Conservation (phyloP, 2,113 vertebrate genomes). For the Cololabis saira region DNA sequence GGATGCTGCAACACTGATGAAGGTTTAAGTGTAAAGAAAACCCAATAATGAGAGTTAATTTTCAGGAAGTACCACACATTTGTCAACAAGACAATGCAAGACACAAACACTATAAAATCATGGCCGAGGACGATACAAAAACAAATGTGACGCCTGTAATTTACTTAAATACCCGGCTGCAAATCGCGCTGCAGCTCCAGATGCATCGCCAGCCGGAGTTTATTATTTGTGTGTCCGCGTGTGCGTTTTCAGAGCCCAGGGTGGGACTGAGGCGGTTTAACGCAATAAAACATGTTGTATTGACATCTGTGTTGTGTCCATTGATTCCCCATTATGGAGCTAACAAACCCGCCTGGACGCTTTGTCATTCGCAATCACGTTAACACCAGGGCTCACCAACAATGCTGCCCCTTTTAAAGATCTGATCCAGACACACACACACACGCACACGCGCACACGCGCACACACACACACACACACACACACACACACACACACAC, state of each 20-base stretch:
- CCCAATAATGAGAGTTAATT: too few species aligned
- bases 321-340: conserved; percentile 87
- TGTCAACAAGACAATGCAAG: too few species aligned
- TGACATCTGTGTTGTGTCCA: conserved; percentile 87
- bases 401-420: conserved; percentile 73
- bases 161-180: conserved; percentile 19
- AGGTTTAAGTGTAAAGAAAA: too few species aligned
- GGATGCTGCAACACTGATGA: too few species aligned
- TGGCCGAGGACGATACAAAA: too few species aligned
- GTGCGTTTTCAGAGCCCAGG: conserved; percentile 47
- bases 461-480: conserved; percentile 31
- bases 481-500: conserved; percentile 31
- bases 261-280: conserved; percentile 80
- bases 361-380: conserved; percentile 86
- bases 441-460: conserved; percentile 31
- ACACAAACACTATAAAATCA: too few species aligned
- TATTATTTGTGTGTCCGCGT: conserved; percentile 53
- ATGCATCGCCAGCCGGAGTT: conserved; percentile 20
- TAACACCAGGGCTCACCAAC: conserved; percentile 77
- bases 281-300: conserved; percentile 87
- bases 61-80: too few species aligned
- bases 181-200: conserved; percentile 15
- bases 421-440: conserved; percentile 69
- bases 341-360: conserved; percentile 86
- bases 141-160: too few species aligned